Percentiles rank a stretch among this genome's conserved stretches.
Evolutionary conservation across 1,140 invertebrate species (phyloP).

Genomic region (Drosophila punjabiensis): DNA sequence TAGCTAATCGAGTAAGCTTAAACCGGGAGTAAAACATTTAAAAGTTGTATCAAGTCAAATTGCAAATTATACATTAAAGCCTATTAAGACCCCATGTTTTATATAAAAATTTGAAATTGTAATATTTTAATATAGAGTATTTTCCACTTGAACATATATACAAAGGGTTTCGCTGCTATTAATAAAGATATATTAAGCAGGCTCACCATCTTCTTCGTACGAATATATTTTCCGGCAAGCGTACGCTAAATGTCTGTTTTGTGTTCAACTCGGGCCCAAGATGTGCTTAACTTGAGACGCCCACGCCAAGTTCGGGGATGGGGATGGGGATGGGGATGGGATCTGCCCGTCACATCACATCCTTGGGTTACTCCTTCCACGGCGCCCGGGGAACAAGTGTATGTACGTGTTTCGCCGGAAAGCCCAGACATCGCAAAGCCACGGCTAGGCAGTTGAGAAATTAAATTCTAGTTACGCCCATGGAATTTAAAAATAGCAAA

Average conservation of each 20-base stretch:
- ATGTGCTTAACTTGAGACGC: conserved; percentile 38
- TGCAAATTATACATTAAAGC: no score
- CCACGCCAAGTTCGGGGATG: neutral
- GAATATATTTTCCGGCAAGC: conserved; percentile 2
- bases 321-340: neutral
- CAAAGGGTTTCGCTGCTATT: conserved; percentile 8
- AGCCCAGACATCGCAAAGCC: conserved; percentile 43
- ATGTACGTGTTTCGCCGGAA: conserved; percentile 46
- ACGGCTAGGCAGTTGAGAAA: conserved; percentile 54
- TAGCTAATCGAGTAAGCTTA: no score
- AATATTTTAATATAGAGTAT: neutral
- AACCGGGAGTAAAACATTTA: no score
- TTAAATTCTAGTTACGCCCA: conserved; percentile 72
- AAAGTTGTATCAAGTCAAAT: no score
- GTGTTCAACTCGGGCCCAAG: conserved; percentile 1
- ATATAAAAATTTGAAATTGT: neutral
- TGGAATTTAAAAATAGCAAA: conserved; percentile 68
- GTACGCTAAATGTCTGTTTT: conserved; percentile 35
- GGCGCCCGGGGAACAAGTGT: conserved; percentile 16
- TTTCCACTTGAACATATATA: conserved; percentile 8
- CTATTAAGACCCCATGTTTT: neutral
- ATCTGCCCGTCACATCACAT: conserved; percentile 18
- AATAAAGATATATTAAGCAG: conserved; percentile 20
- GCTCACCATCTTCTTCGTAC: neutral
- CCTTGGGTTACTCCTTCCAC: conserved; percentile 20